These are phyloP conservation scores for Catharus ustulatus DNA, from an alignment of 2,797 vertebrate genomes.

Conservation along the genomic window DNA sequence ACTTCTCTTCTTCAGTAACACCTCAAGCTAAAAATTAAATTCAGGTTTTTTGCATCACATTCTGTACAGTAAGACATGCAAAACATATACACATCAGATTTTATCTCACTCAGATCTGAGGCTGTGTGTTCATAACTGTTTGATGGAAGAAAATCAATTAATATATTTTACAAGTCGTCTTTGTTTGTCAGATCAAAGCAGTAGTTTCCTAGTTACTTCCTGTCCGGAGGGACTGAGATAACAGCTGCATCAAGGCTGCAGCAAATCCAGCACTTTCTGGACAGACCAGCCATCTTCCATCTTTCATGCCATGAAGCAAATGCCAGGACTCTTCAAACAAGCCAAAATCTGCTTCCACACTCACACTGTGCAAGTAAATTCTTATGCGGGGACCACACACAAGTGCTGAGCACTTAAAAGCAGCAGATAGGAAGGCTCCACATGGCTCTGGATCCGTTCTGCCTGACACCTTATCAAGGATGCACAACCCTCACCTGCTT, in stretches of 20 bases:
- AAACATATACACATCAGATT: background rate
- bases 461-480: background rate
- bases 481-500: background rate
- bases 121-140: background rate
- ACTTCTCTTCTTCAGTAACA: background rate
- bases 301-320: background rate
- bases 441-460: fast-evolving
- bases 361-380: background rate
- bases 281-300: background rate
- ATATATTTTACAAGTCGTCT: constrained; percentile 7
- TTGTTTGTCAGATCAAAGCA: constrained; percentile 24
- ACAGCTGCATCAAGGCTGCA: background rate
- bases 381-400: background rate
- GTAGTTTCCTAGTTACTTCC: background rate
- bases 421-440: background rate
- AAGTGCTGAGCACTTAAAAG: background rate
- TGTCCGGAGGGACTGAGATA: background rate
- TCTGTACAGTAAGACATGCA: background rate
- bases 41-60: background rate
- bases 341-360: background rate
- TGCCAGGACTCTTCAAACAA: background rate
- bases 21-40: background rate
- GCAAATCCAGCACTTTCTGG: background rate
- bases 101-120: background rate
- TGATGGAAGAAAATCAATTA: constrained; percentile 48